phyloP scores from a whole-genome alignment of 2,888 invertebrate species.

The Saturnia japonica region DNA sequence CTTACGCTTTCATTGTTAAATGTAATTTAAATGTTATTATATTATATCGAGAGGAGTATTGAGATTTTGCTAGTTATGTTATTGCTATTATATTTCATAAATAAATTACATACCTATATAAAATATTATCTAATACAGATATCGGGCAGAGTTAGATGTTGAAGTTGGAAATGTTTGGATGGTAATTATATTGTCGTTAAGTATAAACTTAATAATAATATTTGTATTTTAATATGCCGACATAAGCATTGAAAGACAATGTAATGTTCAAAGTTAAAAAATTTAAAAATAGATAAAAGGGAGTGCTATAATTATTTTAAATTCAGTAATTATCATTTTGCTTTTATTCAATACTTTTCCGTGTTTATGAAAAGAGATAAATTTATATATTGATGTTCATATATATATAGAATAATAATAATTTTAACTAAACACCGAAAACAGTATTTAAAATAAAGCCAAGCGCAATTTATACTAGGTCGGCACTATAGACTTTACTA shows the following conservation, averaged over 20 bases:
- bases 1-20: constrained; percentile 75
- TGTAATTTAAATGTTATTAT: constrained; percentile 66
- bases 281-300: constrained; percentile 39
- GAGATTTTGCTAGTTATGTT: constrained; percentile 64
- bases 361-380: not conserved
- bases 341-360: not conserved
- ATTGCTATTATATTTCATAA: constrained; percentile 59
- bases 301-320: constrained; percentile 40
- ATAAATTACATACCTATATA: constrained; percentile 44
- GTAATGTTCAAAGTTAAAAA: constrained; percentile 48
- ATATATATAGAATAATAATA: not conserved
- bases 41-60: constrained; percentile 62
- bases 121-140: constrained; percentile 31
- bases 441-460: constrained; percentile 18
- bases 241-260: constrained; percentile 54
- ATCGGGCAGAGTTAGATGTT: constrained; percentile 56
- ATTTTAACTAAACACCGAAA: constrained; percentile 1
- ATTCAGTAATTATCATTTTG: constrained; percentile 33
- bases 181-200: constrained; percentile 73
- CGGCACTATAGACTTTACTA: constrained; percentile 77
- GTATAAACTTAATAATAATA: constrained; percentile 63
- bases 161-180: constrained; percentile 53
- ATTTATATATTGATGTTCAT: not conserved
- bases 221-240: constrained; percentile 61
- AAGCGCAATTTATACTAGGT: constrained; percentile 58